phyloP scores from a whole-genome alignment of 2,888 invertebrate species.

The Nephrotoma appendiculata region DNA sequence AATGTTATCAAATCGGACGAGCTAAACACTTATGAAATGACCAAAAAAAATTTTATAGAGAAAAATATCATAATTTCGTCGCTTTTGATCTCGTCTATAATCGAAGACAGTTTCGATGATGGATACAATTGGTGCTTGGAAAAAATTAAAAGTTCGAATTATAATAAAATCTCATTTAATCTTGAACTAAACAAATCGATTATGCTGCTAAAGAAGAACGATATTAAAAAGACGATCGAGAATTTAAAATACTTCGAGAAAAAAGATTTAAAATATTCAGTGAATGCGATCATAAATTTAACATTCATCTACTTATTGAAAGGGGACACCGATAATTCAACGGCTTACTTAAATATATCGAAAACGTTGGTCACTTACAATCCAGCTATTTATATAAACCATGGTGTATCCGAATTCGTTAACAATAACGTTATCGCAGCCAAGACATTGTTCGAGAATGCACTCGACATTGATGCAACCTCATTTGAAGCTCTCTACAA shows the following conservation, averaged over 20 bases:
- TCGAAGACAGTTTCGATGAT: slow-evolving; percentile 52
- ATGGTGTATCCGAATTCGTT: slow-evolving; percentile 63
- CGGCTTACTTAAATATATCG: slow-evolving; percentile 58
- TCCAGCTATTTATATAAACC: slow-evolving; percentile 70
- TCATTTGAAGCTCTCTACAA: slow-evolving; percentile 77
- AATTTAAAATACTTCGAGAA: slow-evolving; percentile 76
- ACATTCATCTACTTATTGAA: slow-evolving; percentile 59
- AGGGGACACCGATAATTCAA: slow-evolving; percentile 64
- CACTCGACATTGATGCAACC: slow-evolving; percentile 63
- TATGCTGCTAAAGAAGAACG: slow-evolving; percentile 67
- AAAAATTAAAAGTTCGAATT: slow-evolving; percentile 79
- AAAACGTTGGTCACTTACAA: slow-evolving; percentile 62
- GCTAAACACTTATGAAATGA: slow-evolving; percentile 55
- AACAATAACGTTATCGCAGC: slow-evolving; percentile 56
- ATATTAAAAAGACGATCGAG: slow-evolving; percentile 65
- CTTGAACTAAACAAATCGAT: slow-evolving; percentile 84
- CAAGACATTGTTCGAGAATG: slow-evolving; percentile 54
- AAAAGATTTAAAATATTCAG: slow-evolving; percentile 68
- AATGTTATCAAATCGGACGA: slow-evolving; percentile 66
- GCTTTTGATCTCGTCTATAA: slow-evolving; percentile 74
- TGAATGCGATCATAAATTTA: slow-evolving; percentile 72
- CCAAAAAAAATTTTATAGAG: slow-evolving; percentile 59
- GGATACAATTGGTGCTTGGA: slow-evolving; percentile 87
- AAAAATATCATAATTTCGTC: slow-evolving; percentile 72
- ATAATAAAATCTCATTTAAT: slow-evolving; percentile 67